Conservation (phyloP, 2,797 vertebrate genomes). For the Spinibarbus caldwelli region DNA sequence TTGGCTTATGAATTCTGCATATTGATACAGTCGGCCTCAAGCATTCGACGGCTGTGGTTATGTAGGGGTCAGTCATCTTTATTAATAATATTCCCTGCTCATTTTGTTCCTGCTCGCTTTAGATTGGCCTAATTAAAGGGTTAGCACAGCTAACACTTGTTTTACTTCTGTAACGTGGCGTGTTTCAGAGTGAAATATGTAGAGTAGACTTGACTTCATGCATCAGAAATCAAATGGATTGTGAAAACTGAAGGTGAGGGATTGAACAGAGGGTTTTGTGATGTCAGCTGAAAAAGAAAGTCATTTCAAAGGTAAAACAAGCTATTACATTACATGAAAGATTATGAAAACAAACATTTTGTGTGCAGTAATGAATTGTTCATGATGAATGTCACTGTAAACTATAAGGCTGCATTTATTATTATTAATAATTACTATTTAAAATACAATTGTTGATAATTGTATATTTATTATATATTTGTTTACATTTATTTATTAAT, state of each 20-base stretch:
- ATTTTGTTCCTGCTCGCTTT: neutral
- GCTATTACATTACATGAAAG: neutral
- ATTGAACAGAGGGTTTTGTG: neutral
- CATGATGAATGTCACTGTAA: neutral
- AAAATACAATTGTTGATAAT: neutral
- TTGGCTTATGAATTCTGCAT: constrained; percentile 35
- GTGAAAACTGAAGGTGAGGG: neutral
- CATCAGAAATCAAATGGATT: neutral
- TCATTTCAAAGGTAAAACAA: neutral
- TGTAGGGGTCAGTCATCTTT: neutral
- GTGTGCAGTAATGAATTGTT: neutral
- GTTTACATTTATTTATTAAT: neutral
- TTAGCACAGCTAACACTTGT: neutral
- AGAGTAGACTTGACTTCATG: neutral
- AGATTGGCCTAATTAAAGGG: constrained; percentile 12
- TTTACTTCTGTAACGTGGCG: neutral
- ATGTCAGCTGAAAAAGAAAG: neutral
- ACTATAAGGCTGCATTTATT: neutral
- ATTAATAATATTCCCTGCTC: neutral
- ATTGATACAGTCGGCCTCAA: constrained; percentile 1
- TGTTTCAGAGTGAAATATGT: neutral
- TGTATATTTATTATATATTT: neutral
- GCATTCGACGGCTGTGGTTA: neutral
- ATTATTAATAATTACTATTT: neutral
- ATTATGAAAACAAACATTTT: neutral